Evolutionary conservation across 2,113 vertebrate species (phyloP).

Genomic region (Amia ocellicauda): DNA sequence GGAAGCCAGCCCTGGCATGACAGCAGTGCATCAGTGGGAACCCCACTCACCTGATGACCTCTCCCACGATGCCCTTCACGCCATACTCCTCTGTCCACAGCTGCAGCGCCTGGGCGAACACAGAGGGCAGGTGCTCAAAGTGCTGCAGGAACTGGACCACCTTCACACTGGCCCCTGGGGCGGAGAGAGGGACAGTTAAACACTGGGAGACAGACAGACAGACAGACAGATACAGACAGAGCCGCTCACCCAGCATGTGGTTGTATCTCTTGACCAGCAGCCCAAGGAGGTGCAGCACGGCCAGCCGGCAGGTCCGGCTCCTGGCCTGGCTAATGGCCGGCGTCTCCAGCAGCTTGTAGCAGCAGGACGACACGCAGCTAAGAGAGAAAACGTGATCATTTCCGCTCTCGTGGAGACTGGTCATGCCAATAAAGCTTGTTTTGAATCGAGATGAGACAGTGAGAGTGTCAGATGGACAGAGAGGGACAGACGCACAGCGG

Average conservation of each 20-base stretch:
- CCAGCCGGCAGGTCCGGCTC: constrained; percentile 76
- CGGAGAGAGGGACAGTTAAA: not conserved
- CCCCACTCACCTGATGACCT: constrained; percentile 79
- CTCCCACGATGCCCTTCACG: constrained; percentile 83
- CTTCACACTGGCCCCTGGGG: constrained; percentile 82
- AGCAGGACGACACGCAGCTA: constrained; percentile 85
- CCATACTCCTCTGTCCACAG: constrained; percentile 85
- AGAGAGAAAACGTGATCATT: not conserved
- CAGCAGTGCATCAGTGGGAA: not conserved
- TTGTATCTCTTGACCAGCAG: constrained; percentile 78
- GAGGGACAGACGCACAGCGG: too few relatives aligned
- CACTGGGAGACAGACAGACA: not conserved
- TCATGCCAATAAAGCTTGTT: too few relatives aligned
- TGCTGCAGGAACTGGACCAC: constrained; percentile 90
- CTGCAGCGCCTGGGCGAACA: constrained; percentile 81
- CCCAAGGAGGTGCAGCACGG: constrained; percentile 77
- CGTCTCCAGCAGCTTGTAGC: constrained; percentile 90
- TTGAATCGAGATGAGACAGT: too few relatives aligned
- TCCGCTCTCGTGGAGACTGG: too few relatives aligned
- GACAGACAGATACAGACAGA: not conserved
- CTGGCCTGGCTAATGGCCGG: constrained; percentile 78
- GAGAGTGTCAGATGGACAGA: too few relatives aligned
- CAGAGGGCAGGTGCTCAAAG: constrained; percentile 84
- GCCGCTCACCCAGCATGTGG: constrained; percentile 80
- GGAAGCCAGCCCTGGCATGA: not conserved